These are phyloP conservation scores for Mastomys coucha DNA, from an alignment of 2,113 vertebrate species.

Conservation along the genomic window DNA sequence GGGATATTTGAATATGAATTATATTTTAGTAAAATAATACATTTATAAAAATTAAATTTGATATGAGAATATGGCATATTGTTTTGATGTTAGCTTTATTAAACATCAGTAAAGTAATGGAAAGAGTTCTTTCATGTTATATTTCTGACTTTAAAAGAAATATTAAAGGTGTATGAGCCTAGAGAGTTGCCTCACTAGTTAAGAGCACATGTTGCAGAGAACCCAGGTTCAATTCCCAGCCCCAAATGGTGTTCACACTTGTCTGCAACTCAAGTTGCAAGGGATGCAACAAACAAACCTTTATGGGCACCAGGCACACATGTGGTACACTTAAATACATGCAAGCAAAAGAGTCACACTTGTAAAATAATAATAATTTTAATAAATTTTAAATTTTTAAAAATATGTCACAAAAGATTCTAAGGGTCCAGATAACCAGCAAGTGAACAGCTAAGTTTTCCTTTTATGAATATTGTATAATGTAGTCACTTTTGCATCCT, in stretches of 20 bases:
- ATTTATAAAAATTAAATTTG: conserved; percentile 41
- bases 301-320: background rate
- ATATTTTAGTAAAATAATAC: background rate
- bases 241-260: background rate
- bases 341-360: background rate
- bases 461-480: conserved; percentile 16
- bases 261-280: background rate
- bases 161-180: background rate
- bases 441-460: background rate
- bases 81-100: conserved; percentile 39
- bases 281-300: background rate
- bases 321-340: background rate
- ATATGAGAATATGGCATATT: background rate
- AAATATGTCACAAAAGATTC: background rate
- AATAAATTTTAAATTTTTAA: no score
- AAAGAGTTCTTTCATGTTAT: background rate
- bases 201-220: background rate
- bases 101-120: conserved; percentile 28
- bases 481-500: conserved; percentile 49
- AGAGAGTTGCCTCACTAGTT: background rate
- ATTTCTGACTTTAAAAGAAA: conserved; percentile 42
- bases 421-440: background rate
- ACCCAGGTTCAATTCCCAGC: background rate
- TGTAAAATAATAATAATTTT: no score
- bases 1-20: conserved; percentile 26